phyloP scores from a whole-genome alignment of 2,888 invertebrate genomes.

The Oligia latruncula region DNA sequence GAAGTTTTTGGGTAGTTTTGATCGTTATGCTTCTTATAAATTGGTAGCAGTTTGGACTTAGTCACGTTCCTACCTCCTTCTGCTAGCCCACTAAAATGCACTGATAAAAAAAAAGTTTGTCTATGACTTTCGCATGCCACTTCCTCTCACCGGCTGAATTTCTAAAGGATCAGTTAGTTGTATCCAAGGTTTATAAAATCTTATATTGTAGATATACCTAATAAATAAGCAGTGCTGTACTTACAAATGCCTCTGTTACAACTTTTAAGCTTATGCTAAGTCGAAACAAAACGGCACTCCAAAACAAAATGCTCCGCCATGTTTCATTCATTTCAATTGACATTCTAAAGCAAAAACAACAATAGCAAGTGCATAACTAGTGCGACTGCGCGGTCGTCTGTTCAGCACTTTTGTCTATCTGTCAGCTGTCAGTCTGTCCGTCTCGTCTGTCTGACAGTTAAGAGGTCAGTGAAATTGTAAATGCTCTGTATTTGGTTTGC shows the following conservation, averaged over 20 bases:
- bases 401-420: conserved; percentile 56
- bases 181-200: not conserved
- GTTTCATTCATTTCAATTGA: conserved; percentile 52
- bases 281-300: not conserved
- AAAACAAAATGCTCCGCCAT: conserved; percentile 25
- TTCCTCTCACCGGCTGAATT: not conserved
- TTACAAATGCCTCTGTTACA: not conserved
- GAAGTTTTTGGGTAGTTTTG: conserved; percentile 7
- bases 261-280: not conserved
- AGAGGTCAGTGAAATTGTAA: conserved; percentile 66
- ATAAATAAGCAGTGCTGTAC: not conserved
- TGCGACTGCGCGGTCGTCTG: conserved; percentile 55
- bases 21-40: not conserved
- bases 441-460: conserved; percentile 54
- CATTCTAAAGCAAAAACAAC: conserved; percentile 54
- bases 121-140: not conserved
- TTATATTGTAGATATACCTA: not conserved
- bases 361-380: conserved; percentile 62
- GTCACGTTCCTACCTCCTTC: not conserved
- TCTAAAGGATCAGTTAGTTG: not conserved
- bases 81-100: no score
- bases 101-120: not conserved
- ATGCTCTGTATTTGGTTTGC: conserved; percentile 43
- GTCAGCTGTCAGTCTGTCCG: conserved; percentile 61
- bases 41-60: not conserved